These are phyloP conservation scores for Tupaia chinensis DNA, from an alignment of 2,113 vertebrate genomes.

Conservation along the genomic window DNA sequence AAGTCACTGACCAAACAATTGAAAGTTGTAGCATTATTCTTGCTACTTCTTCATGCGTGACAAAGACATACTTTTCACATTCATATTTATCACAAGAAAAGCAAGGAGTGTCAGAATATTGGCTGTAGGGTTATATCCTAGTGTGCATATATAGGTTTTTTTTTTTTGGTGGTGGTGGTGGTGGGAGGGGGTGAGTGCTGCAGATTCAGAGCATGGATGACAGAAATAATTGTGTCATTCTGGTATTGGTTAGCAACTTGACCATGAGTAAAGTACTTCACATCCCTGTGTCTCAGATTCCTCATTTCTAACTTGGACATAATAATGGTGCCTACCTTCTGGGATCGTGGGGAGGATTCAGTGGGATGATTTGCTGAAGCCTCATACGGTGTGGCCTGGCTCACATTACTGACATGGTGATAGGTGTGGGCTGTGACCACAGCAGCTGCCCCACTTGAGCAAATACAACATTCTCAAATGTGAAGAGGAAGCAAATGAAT, in stretches of 20 bases:
- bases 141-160: background rate
- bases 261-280: background rate
- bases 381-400: background rate
- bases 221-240: background rate
- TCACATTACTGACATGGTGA: background rate
- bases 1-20: background rate
- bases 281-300: background rate
- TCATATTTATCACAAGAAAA: background rate
- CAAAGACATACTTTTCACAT: background rate
- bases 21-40: background rate
- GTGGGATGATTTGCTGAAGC: background rate
- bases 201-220: background rate
- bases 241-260: conserved; percentile 12
- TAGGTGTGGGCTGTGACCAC: background rate
- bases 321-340: background rate
- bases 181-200: background rate
- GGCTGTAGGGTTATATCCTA: background rate
- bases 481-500: background rate
- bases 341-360: background rate
- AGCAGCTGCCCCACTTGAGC: background rate
- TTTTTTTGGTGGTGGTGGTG: background rate
- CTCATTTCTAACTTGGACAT: background rate
- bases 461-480: background rate
- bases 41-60: conserved; percentile 31
- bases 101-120: background rate